Conservation (phyloP, 1,140 invertebrate genomes). For the Heterodera schachtii region DNA sequence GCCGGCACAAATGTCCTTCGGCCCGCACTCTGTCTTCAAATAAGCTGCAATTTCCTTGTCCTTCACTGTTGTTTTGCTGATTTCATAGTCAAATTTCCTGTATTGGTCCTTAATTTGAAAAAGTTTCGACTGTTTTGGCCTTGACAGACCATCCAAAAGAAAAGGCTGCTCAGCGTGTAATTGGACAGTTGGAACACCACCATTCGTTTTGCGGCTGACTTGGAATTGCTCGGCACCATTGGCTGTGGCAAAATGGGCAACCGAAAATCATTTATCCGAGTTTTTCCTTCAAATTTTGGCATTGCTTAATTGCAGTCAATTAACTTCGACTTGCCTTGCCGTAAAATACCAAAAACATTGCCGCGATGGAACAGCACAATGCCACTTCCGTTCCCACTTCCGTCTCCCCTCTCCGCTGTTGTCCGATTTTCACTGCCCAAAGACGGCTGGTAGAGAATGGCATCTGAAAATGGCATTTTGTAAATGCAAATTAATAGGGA, state of each 20-base stretch:
- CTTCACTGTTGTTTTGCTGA: conserved; percentile 57
- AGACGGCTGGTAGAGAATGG: conserved; percentile 26
- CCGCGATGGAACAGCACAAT: conserved; percentile 59
- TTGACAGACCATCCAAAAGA: conserved; percentile 62
- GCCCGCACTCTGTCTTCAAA: conserved; percentile 60
- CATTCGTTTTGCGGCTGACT: conserved; percentile 51
- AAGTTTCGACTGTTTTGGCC: not conserved
- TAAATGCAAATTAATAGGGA: conserved; percentile 2
- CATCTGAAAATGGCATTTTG: conserved; percentile 12
- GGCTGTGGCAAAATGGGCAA: conserved; percentile 57
- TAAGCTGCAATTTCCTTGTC: conserved; percentile 60
- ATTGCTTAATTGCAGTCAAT: not conserved
- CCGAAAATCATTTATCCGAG: conserved; percentile 63
- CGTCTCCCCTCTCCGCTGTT: not conserved
- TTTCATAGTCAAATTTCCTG: conserved; percentile 65
- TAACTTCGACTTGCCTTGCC: conserved; percentile 48
- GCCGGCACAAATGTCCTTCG: conserved; percentile 62
- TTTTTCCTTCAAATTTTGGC: conserved; percentile 47
- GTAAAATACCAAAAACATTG: conserved; percentile 63
- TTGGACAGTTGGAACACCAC: conserved; percentile 63
- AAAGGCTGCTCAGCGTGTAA: conserved; percentile 59
- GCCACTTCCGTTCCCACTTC: not conserved
- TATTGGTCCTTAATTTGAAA: conserved; percentile 30
- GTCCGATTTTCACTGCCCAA: not conserved
- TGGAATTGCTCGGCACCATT: conserved; percentile 33